Conservation (phyloP, 37 sponge, comb jelly and placozoan genomes). For the Cliona cf. orientalis region DNA sequence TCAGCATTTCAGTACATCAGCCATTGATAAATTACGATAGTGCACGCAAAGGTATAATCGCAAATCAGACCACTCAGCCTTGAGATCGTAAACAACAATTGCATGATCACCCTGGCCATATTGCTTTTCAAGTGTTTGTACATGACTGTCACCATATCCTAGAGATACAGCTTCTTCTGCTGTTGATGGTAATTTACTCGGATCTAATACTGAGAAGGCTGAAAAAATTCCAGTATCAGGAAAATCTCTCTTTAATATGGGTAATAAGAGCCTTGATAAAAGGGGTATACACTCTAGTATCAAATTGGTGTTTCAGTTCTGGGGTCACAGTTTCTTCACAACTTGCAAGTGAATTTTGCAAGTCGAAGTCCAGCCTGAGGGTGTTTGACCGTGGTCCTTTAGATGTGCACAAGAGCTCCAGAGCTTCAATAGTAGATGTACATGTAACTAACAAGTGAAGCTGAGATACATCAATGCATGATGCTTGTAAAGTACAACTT, state of each 20-base stretch:
- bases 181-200: neutral
- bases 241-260: neutral
- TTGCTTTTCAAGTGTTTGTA: neutral
- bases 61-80: neutral
- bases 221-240: neutral
- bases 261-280: neutral
- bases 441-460: slow-evolving; percentile 10
- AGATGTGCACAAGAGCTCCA: neutral
- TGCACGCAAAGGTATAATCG: neutral
- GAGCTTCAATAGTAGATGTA: neutral
- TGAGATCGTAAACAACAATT: too few relatives aligned
- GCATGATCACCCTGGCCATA: neutral
- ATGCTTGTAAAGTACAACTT: slow-evolving; percentile 11
- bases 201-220: too few relatives aligned
- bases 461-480: slow-evolving; percentile 13
- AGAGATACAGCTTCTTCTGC: neutral
- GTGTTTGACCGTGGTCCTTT: neutral
- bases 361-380: neutral
- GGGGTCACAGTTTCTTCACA: neutral
- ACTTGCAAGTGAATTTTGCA: neutral
- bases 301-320: neutral
- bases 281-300: neutral
- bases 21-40: neutral
- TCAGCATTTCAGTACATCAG: neutral
- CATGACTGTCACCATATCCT: neutral